phyloP scores from a whole-genome alignment of 2,113 vertebrate genomes.

The Saguinus midas region DNA sequence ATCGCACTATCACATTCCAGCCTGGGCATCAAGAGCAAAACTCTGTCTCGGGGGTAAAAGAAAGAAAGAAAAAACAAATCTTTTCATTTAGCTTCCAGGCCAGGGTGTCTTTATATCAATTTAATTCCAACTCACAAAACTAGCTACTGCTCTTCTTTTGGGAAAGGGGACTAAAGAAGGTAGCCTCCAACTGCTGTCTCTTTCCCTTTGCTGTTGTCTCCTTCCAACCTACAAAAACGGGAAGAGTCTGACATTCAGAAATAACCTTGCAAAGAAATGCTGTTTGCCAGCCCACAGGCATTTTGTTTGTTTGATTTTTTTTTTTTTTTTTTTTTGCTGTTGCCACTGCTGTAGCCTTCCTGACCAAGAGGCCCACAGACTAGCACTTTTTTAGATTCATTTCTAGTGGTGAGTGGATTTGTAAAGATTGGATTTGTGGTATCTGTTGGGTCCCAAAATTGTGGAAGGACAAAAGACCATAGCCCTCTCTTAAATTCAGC shows the following conservation, averaged over 20 bases:
- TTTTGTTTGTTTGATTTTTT: background rate
- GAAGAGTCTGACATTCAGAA: background rate
- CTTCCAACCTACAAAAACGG: background rate
- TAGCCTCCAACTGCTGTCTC: background rate
- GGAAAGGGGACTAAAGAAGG: background rate
- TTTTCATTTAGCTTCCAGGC: constrained; percentile 10
- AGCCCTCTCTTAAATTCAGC: background rate
- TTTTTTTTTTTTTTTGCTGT: background rate
- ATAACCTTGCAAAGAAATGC: constrained; percentile 26
- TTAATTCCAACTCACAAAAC: constrained; percentile 29
- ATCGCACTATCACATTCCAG: no score
- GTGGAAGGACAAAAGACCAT: background rate
- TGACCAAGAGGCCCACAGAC: background rate
- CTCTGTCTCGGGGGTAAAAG: no score
- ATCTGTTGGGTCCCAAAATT: background rate
- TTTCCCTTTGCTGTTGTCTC: background rate
- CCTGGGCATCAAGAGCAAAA: no score
- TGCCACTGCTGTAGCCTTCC: background rate
- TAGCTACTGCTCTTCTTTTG: constrained; percentile 18
- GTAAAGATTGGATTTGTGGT: background rate
- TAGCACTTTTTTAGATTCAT: constrained; percentile 3
- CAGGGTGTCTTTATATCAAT: constrained; percentile 5
- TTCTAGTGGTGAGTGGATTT: constrained; percentile 21
- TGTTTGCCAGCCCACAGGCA: background rate
- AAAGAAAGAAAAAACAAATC: no score